These are phyloP conservation scores for Cichladusa arquata DNA, from an alignment of 2,113 vertebrate species.

Conservation along the genomic window DNA sequence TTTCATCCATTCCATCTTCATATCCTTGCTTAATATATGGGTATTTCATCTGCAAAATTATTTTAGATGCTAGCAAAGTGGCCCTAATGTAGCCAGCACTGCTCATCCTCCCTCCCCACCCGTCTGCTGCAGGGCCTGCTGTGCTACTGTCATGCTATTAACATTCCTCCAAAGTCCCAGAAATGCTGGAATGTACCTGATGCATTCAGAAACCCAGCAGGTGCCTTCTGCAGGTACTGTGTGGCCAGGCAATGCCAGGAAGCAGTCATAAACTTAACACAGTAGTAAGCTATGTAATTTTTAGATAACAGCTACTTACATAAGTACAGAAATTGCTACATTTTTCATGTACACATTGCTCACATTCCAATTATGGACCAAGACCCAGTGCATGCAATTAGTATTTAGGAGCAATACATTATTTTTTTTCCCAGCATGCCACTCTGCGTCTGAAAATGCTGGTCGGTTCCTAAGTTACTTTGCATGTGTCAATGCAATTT, in stretches of 20 bases:
- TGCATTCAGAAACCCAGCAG: conserved; percentile 64
- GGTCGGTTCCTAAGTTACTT: background rate
- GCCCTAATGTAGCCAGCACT: conserved; percentile 14
- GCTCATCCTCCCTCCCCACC: conserved; percentile 1
- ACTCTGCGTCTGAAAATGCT: conserved; percentile 1
- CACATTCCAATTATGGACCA: conserved; percentile 54
- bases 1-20: background rate
- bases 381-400: conserved; percentile 58
- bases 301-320: conserved; percentile 62
- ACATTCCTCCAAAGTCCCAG: conserved; percentile 20
- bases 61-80: conserved; percentile 30
- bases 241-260: conserved; percentile 31
- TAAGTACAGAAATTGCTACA: conserved; percentile 63
- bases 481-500: background rate
- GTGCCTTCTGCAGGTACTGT: conserved; percentile 36
- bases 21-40: conserved; percentile 9
- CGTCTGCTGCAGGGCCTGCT: background rate
- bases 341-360: conserved; percentile 33
- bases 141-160: conserved; percentile 58
- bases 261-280: conserved; percentile 59
- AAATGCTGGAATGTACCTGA: conserved; percentile 52
- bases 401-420: conserved; percentile 41
- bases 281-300: conserved; percentile 57
- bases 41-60: conserved; percentile 40
- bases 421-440: conserved; percentile 26